Base-by-base conservation (phyloP, 2,797 vertebrate genomes). In the Harpagifer antarcticus region DNA sequence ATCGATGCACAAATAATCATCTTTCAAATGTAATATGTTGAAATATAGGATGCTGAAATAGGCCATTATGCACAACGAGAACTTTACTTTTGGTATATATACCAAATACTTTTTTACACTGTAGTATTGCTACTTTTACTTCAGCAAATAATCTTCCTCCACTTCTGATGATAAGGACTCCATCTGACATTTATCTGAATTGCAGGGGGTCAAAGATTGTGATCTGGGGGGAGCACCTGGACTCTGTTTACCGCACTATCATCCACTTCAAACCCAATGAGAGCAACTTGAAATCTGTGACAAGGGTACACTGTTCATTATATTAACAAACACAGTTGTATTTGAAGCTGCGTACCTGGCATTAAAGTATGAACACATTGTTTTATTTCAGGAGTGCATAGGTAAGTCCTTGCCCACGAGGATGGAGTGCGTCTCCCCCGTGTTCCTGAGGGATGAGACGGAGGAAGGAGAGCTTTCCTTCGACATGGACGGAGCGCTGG, bases 171-270 rank as follows among this genome's bases (percentile, higher is more conserved):
- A 48, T 57, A 42, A 49, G 12, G 15, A 27, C 3, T 3, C 20
- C 62, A 14, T 19, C 2, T 48, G 1, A 62, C 14, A 15, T 81
- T 17, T 71, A 0, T 80, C 44, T 82, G 19, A 65, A 58, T 71
- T 84, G 10, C 5, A 97, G 97, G 76, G 96, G 96, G n/a, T 97
- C 95, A 0, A 92, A 89, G 68, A 92, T 99, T 74, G 96, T 95
- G 43, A 91, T 99, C 57, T 81, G 57, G 0, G 98, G 98, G 45
- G 90, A 94, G 76, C 96, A 98, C 90, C 91, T 99, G 90, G 95
- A 98, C 83, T 97, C 97, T 0, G 95, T 95, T 2, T 96, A 95
- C 77, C 93, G 90, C 0, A 91, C 96, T 15, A 88, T 88, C 23
- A 87, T 98, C 54, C 93, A 53, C 55, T 99, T 98, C 45, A 93